Base-by-base conservation (phyloP, 64 coral and sea anemone species). In the Stichodactyla mertensii region DNA sequence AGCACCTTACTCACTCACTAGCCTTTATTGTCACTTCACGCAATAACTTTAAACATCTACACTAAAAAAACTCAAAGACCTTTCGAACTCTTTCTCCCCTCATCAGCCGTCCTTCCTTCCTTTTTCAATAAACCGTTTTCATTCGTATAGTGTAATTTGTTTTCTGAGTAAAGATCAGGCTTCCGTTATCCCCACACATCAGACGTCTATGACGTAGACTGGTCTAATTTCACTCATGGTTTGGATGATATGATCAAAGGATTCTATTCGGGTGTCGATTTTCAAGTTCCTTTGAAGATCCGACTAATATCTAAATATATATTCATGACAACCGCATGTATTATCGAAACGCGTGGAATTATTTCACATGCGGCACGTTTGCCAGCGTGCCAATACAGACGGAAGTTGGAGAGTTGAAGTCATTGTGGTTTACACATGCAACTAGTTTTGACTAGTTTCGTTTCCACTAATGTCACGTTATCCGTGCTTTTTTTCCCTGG, bases 261-360 rank as follows among this genome's bases (percentile, higher is more conserved):
- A 22, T 16, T 31, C 78, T 81, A 53, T 81, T 55, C 51, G 26
- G 51, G 16, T 53, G 54, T 81, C 78, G 53, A 54, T 81, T 81
- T 81, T 14, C 18, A 81, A 53, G 52, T 55, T 55, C 78, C 78
- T 81, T 81, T 81, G 78, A 81, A 55, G 53, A 55, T 54, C 78
- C 78, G 78, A 81, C 78, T 16, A 52, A 20, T n/a, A 12, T 10
- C 31, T 53, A 23, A 74, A 31, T 74, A 7, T 81, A 81, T 81
- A 81, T 81, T 28, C 19, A 53, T n/a, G 54, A 54, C 26, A 18
- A 81, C 78, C 78, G 53, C 78, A 81, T 55, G 8, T 55, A 54
- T 81, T 52, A 20, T 54, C 15, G 20, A 81, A 53, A 81, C 78
- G 78, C 78, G 53, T 81, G 78, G 78, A 81, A 81, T 81, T 52